phyloP scores from a whole-genome alignment of 2,888 invertebrate genomes.

The Tipula confusa region DNA sequence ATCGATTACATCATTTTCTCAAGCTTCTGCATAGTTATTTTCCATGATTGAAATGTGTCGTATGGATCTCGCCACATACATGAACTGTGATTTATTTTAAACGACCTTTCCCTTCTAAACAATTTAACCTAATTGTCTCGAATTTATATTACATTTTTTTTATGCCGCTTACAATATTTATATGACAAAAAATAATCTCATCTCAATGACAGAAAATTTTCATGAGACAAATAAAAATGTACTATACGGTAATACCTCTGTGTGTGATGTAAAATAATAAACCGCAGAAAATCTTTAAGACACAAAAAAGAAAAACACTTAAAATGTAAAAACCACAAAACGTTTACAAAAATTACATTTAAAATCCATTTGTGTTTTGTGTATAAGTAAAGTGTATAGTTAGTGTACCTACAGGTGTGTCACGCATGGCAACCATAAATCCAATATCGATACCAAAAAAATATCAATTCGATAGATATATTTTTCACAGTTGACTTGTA shows the following conservation, averaged over 20 bases:
- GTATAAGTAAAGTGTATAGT: neutral
- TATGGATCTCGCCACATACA: too few species aligned
- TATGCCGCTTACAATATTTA: too few species aligned
- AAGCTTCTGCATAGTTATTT: too few species aligned
- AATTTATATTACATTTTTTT: too few species aligned
- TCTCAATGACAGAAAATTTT: neutral
- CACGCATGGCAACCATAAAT: neutral
- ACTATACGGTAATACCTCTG: neutral
- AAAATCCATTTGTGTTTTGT: slow-evolving; percentile 12
- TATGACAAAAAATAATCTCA: neutral
- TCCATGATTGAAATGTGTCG: too few species aligned
- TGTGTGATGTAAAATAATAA: neutral
- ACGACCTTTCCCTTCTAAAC: too few species aligned
- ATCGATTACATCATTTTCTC: too few species aligned
- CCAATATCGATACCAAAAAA: neutral
- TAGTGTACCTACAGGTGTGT: neutral
- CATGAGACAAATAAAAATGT: neutral
- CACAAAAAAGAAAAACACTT: neutral
- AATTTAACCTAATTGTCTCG: too few species aligned
- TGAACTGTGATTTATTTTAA: too few species aligned
- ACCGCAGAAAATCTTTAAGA: slow-evolving; percentile 12
- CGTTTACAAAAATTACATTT: neutral
- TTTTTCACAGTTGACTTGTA: neutral
- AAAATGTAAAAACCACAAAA: neutral
- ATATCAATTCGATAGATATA: slow-evolving; percentile 4